Base-by-base conservation (phyloP, 2,797 vertebrate genomes). In the Fringilla coelebs region DNA sequence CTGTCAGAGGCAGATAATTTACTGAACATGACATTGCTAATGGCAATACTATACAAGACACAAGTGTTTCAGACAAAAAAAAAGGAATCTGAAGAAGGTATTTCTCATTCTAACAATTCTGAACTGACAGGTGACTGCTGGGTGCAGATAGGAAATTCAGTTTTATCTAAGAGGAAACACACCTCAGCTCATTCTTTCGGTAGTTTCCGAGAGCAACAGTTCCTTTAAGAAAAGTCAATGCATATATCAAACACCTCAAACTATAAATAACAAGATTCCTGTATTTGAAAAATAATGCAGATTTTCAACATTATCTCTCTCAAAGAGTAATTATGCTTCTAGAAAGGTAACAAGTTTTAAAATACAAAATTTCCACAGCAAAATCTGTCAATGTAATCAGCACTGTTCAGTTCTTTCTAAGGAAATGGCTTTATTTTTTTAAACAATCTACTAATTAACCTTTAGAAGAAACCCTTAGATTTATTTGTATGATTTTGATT, bases 291-390 rank as follows among this genome's bases (percentile, higher is more conserved):
- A 91, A 91, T 46, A 91, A 93, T 40, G 66, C 52, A 58, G 40
- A 75, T 96, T 96, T 94, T 88, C 65, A 81, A 79, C 83, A 90
- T 90, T 92, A 90, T 74, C 46, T 72, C 17, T 5, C 24, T 48
- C 55, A 46, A 52, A 49, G 81, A 94, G 48, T 78, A 96, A 95
- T 91, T 91, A 66, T 40, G 67, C 91, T 95, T 93, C 96, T 89
- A 94, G 48, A 96, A 78, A 91, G 82, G 73, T 60, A 91, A 78
- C 85, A 92, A 46, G 29, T 34, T 54, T 61, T 65, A 48, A 72
- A 92, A 91, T 55, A 80, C 11, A 89, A 79, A 48, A 62, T 28
- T 84, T 79, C 52, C 63, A 52, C 22, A 58, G 66, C 58, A 93
- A 95, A 91, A 89, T 19, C 51, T 55, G 43, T 51, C 73, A 76